These are phyloP conservation scores for Dendrolimus punctatus DNA, from an alignment of 1,140 invertebrate genomes.

Conservation along the genomic window DNA sequence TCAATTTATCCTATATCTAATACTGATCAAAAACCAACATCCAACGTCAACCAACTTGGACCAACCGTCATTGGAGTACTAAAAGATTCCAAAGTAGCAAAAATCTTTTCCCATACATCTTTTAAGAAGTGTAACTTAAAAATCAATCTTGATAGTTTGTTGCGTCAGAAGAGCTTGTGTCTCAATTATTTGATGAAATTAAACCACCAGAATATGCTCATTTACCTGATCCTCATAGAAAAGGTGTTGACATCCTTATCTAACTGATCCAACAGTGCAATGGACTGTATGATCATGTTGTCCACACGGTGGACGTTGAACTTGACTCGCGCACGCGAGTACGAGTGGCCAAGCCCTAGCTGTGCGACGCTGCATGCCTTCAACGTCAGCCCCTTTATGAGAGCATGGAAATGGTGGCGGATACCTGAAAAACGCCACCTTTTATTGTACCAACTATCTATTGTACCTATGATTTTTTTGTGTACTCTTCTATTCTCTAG, in stretches of 20 bases:
- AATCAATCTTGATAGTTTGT: too few relatives aligned
- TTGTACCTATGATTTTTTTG: too few relatives aligned
- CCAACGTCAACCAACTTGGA: too few relatives aligned
- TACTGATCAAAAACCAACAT: too few relatives aligned
- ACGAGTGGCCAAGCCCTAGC: slow-evolving; percentile 97
- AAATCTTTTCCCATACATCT: too few relatives aligned
- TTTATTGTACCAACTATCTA: background rate
- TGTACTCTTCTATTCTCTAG: too few relatives aligned
- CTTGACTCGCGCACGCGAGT: slow-evolving; percentile 97
- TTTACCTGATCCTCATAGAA: slow-evolving; percentile 93
- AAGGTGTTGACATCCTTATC: slow-evolving; percentile 99
- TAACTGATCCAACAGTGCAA: slow-evolving; percentile 95
- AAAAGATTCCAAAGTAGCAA: too few relatives aligned
- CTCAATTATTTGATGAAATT: background rate
- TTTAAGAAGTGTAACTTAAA: too few relatives aligned
- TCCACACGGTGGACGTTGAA: slow-evolving; percentile 99
- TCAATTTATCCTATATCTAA: too few relatives aligned
- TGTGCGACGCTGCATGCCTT: slow-evolving; percentile 91
- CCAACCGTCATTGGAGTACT: too few relatives aligned
- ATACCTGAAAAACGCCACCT: slow-evolving; percentile 74
- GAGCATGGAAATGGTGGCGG: slow-evolving; percentile 88
- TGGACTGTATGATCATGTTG: slow-evolving; percentile 99
- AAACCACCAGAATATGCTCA: background rate
- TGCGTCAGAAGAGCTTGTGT: too few relatives aligned
- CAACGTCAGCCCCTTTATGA: slow-evolving; percentile 92